Percentiles rank a stretch among this genome's conserved stretches.
phyloP scores from a whole-genome alignment of 1,140 invertebrate species.

The Condylostylus longicornis region DNA sequence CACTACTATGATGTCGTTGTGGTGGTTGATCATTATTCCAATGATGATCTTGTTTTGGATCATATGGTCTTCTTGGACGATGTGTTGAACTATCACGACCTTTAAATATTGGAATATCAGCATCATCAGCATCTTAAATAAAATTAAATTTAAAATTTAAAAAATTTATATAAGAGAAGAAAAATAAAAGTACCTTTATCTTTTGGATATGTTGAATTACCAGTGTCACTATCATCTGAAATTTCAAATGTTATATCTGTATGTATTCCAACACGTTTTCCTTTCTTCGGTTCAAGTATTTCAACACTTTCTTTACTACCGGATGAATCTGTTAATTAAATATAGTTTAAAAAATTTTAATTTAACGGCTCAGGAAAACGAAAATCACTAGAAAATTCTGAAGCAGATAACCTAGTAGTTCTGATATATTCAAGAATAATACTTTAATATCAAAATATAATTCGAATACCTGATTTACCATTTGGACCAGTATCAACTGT shows the following conservation, averaged over 20 bases:
- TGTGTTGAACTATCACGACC: constrained; percentile 21
- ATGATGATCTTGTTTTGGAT: constrained; percentile 18
- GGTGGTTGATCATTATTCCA: constrained; percentile 25
- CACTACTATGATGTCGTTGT: constrained; percentile 15
- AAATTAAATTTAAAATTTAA: neutral
- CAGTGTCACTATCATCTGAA: constrained; percentile 22
- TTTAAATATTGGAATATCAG: constrained; percentile 29
- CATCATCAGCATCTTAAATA: constrained; percentile 17
- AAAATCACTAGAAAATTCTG: no score
- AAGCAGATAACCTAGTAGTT: no score
- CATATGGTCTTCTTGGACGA: constrained; percentile 16
- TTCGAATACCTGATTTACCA: neutral
- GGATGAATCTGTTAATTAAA: no score
- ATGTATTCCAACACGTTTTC: constrained; percentile 30
- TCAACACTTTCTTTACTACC: constrained; percentile 27
- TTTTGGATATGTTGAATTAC: constrained; percentile 20
- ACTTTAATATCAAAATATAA: no score
- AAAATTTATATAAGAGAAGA: neutral
- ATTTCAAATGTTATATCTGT: constrained; percentile 33
- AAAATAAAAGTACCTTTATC: constrained; percentile 21
- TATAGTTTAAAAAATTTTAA: neutral
- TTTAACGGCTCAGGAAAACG: no score
- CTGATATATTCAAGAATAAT: no score
- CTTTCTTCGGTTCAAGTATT: constrained; percentile 29
- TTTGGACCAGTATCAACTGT: constrained; percentile 25